phyloP scores from a whole-genome alignment of 2,888 invertebrate species.

The Zeuzera pyrina region DNA sequence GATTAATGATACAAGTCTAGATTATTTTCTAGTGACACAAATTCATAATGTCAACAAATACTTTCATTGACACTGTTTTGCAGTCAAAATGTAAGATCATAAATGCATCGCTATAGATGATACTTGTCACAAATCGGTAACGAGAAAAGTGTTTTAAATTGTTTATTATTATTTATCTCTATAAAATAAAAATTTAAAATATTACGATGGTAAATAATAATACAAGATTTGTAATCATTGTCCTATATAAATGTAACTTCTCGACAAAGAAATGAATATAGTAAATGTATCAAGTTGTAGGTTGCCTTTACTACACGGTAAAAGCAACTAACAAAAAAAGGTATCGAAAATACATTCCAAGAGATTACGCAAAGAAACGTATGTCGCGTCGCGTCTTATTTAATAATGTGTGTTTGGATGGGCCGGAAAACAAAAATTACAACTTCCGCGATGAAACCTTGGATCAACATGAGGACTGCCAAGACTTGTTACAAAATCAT shows the following conservation, averaged over 20 bases:
- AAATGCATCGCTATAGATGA: background rate
- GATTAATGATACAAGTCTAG: slow-evolving; percentile 51
- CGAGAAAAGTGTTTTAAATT: no score
- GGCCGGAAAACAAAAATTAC: slow-evolving; percentile 36
- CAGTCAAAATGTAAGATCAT: no score
- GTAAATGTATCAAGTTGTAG: no score
- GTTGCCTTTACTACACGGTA: no score
- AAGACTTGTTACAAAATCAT: slow-evolving; percentile 3
- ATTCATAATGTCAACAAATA: slow-evolving; percentile 36
- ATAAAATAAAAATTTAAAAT: no score
- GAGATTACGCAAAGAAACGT: slow-evolving; percentile 24
- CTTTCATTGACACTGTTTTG: slow-evolving; percentile 34
- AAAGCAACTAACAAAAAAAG: slow-evolving; percentile 19
- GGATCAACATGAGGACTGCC: slow-evolving; percentile 24
- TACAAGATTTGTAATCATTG: no score
- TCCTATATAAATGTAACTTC: no score
- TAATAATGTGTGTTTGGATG: slow-evolving; percentile 29
- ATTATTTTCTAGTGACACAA: slow-evolving; percentile 38
- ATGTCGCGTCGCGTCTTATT: slow-evolving; percentile 20
- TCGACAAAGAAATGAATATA: slow-evolving; percentile 39
- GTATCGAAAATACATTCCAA: slow-evolving; percentile 27
- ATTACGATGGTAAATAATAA: no score
- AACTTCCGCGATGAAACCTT: slow-evolving; percentile 35
- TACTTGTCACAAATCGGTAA: no score
- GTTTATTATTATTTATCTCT: no score